phyloP scores from a whole-genome alignment of 2,888 invertebrate genomes.

The Pseudococcus jackbeardsleyi region DNA sequence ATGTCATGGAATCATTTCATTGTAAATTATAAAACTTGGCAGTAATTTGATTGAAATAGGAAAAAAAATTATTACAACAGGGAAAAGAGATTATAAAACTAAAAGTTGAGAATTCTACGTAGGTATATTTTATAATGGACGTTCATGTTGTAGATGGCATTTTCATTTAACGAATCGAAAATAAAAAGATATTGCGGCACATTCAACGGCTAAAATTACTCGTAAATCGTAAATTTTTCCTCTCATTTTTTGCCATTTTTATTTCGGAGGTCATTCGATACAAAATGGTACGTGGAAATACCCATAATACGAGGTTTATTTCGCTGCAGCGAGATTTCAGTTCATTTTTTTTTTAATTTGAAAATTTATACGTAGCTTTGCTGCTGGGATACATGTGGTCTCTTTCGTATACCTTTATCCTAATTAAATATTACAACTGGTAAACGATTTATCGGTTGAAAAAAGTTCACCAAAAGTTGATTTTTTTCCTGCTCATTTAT shows the following conservation, averaged over 20 bases:
- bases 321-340: too few relatives aligned
- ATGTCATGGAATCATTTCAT: conserved; percentile 20
- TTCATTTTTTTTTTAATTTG: too few relatives aligned
- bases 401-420: too few relatives aligned
- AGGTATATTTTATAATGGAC: background rate
- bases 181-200: conserved; percentile 6
- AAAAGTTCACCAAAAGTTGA: too few relatives aligned
- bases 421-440: background rate
- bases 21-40: conserved; percentile 18
- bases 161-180: conserved; percentile 28
- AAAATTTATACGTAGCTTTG: too few relatives aligned
- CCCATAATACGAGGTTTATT: too few relatives aligned
- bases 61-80: conserved; percentile 35
- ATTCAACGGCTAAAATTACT: background rate
- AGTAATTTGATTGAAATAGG: conserved; percentile 29
- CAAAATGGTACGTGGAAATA: background rate
- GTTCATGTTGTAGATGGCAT: background rate
- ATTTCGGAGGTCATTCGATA: conserved; percentile 1
- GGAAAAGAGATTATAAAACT: conserved; percentile 6
- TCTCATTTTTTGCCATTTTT: background rate
- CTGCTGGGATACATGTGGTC: too few relatives aligned
- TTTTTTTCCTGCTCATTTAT: too few relatives aligned
- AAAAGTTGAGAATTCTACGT: background rate
- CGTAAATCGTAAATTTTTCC: background rate
- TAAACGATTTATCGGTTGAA: background rate